Evolutionary conservation across 2,797 vertebrate species (phyloP).

Genomic region (Melanotaenia boesemani): DNA sequence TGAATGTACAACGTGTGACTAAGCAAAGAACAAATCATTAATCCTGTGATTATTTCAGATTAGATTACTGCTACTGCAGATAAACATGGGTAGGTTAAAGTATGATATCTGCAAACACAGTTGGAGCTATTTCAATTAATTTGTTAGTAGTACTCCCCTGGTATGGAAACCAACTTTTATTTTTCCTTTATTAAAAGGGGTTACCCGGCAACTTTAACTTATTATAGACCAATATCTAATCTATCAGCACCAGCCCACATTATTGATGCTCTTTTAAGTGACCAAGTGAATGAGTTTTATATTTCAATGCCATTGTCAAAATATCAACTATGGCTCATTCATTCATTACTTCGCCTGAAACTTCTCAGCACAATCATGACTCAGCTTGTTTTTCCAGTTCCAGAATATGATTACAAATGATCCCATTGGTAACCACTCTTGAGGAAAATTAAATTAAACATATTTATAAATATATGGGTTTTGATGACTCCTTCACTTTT

Average conservation of each 20-base stretch:
- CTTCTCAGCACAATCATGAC: not conserved
- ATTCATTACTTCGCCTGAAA: not conserved
- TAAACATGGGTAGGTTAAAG: not conserved
- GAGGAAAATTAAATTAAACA: not conserved
- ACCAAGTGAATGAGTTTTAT: too few species aligned
- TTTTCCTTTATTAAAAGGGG: too few species aligned
- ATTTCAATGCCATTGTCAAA: too few species aligned
- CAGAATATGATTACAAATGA: not conserved
- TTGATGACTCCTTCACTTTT: not conserved
- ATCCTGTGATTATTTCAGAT: not conserved
- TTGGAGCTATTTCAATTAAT: not conserved
- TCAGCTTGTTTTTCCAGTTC: not conserved
- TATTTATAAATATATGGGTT: not conserved
- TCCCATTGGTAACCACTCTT: not conserved
- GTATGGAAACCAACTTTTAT: too few species aligned
- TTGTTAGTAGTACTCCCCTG: not conserved
- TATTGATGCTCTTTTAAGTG: too few species aligned
- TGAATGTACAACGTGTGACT: not conserved
- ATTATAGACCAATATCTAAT: too few species aligned
- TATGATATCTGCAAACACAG: not conserved
- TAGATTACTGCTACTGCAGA: not conserved
- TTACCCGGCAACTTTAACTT: too few species aligned
- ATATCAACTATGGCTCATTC: too few species aligned
- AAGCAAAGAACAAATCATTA: not conserved
- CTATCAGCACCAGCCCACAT: too few species aligned